Evolutionary conservation across 2,888 invertebrate genomes (phyloP), one percentile per base, ranked within the genome.

Genomic region (Lithosia quadra): DNA sequence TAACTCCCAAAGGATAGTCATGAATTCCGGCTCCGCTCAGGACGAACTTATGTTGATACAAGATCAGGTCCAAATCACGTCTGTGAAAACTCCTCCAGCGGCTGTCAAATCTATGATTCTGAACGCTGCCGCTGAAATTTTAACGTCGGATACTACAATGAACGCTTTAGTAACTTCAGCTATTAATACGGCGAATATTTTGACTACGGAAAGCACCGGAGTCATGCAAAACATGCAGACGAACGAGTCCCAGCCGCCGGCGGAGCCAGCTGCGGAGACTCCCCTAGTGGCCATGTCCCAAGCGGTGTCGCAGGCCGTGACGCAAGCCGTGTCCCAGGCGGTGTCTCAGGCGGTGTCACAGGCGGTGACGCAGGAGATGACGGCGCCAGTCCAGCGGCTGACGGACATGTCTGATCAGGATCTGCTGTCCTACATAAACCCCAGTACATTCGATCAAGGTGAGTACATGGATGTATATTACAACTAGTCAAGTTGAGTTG

Each of bases 341-440:
- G 95, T 95, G 22, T 92, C 91, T 65, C 93, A 95, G 69, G 93
- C 93, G 34, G 95, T 95, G 66, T 92, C 92, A 73, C 93, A 94
- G 79, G 93, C 93, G 73, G 95, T 95, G 62, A 88, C 91, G 73
- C 94, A 95, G 80, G 95, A 95, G 85, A 95, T 96, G 90, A 89
- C 92, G 79, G 95, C 96, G 96, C 91, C 97, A 95, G 95, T 94
- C 65, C 97, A 97, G 86, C 96, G 97, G 61, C 95, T 98, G 80
- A 97, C 97, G 13, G 96, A 97, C 83, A 97, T 98, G 97, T 97
- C 97, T 75, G 98, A 98, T 90, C 97, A 97, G 91, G 98, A 98
- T 92, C 95, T 98, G 80, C 96, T 98, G 81, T 98, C 97, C 90
- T 98, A 98, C 92, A 98, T 98, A 81, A 98, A 98, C 95, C 97